Percentiles rank a stretch among this genome's conserved stretches.
Evolutionary conservation across 2,113 vertebrate genomes (phyloP).

Genomic region (Trogon surrucura): DNA sequence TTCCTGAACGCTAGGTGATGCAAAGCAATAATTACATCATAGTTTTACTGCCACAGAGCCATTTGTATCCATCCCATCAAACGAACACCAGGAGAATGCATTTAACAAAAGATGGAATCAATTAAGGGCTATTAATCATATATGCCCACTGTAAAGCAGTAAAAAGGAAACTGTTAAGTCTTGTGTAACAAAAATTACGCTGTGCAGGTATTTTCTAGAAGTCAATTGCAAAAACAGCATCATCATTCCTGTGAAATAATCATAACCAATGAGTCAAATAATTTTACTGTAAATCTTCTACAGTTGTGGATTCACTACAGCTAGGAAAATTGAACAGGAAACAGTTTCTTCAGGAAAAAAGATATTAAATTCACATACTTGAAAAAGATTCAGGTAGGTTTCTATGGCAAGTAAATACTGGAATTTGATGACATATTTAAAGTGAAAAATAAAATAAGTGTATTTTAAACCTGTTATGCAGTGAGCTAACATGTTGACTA

Average conservation of each 20-base stretch:
- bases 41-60: not conserved
- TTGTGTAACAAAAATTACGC: not conserved
- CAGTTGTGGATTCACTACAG: not conserved
- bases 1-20: not conserved
- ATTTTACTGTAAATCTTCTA: not conserved
- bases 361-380: not conserved
- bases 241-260: not conserved
- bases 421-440: not conserved
- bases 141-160: not conserved
- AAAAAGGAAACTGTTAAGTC: not conserved
- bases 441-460: not conserved
- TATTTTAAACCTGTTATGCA: not conserved
- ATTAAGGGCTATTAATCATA: not conserved
- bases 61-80: not conserved
- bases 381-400: not conserved
- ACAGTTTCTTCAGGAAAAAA: not conserved
- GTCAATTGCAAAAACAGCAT: not conserved
- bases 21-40: not conserved
- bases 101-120: not conserved
- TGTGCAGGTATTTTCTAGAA: not conserved
- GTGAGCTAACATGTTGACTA: not conserved
- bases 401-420: not conserved
- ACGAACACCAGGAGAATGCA: not conserved
- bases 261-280: not conserved
- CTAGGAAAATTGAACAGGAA: not conserved